phyloP scores from a whole-genome alignment of 2,113 vertebrate species.

The Ramphastos sulfuratus region DNA sequence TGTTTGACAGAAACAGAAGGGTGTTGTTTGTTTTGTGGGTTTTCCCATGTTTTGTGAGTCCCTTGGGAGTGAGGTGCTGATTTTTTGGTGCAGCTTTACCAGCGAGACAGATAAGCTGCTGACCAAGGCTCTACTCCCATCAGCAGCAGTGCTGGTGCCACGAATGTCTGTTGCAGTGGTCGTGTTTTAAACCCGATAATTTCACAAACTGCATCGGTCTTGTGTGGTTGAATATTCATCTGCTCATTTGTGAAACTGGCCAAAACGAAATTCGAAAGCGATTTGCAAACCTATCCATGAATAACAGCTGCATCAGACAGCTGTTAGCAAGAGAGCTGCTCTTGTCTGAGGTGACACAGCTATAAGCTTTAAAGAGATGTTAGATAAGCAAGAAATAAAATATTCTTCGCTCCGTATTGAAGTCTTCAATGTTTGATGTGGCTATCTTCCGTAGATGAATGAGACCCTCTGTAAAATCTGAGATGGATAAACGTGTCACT shows the following conservation, averaged over 20 bases:
- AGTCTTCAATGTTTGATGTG: background rate
- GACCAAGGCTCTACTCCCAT: background rate
- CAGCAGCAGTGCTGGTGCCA: background rate
- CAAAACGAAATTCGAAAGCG: background rate
- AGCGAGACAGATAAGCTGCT: background rate
- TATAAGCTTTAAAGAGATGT: background rate
- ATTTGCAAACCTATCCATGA: background rate
- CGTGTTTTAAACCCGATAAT: background rate
- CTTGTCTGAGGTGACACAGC: background rate
- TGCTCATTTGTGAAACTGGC: background rate
- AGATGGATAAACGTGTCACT: background rate
- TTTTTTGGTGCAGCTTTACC: background rate
- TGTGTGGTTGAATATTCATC: background rate
- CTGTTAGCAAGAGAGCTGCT: background rate
- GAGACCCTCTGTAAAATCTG: background rate
- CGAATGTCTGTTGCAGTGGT: background rate
- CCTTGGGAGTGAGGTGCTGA: background rate
- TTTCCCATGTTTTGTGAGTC: background rate
- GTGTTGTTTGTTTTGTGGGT: background rate
- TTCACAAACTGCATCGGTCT: background rate
- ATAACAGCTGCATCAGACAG: background rate
- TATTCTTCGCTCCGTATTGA: background rate
- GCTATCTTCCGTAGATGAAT: background rate
- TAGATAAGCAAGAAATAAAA: background rate
- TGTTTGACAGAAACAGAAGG: background rate